Evolutionary conservation across 2,888 invertebrate genomes (phyloP), one percentile per base, ranked within the genome.

Genomic region (Metallyticus violacea): DNA sequence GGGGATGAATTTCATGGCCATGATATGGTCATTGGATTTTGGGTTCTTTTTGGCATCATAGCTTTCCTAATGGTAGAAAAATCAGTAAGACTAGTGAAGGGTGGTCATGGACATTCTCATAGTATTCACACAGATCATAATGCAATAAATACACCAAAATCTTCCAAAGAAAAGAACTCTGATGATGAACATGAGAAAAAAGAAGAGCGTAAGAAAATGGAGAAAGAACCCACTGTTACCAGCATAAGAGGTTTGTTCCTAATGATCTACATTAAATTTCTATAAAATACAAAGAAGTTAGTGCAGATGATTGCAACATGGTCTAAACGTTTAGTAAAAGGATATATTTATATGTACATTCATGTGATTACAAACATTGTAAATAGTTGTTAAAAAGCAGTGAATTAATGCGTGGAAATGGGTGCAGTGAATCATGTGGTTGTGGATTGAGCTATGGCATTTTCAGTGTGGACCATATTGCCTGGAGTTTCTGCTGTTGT

Each of bases 31-130:
- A 97, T 99, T 22, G 99, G 99, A 0, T 93, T 99, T 79, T 98
- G 98, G 94, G 99, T 99, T 0, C 93, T 99, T 15, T 95, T 96
- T 77, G 99, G 99, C 79, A 98, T 99, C 88, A 95, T 99, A 79
- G 95, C 96, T 76, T 99, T 99, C 91, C 93, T 99, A 77, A 94
- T 97, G 62, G 97, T 99, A 0, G 99, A 99, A 91, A 99, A 99
- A 92, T 92, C 95, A 88, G 97, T 99, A 0, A 93, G 98, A 26
- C 93, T 98, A 88, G 93, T 99, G 81, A 98, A 98, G 93, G 97
- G 96, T 81, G 96, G 95, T 7, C 96, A 96, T 90, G 94, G 95
- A 5, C 98, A 98, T 91, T 93, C 94, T 29, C 97, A 97, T 88
- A 92, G 91, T 78, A 90, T 90, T 78, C 78, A 82, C 28, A 22